These are phyloP conservation scores for Drosophila paulistorum DNA, from an alignment of 1,140 invertebrate genomes.

Conservation along the genomic window DNA sequence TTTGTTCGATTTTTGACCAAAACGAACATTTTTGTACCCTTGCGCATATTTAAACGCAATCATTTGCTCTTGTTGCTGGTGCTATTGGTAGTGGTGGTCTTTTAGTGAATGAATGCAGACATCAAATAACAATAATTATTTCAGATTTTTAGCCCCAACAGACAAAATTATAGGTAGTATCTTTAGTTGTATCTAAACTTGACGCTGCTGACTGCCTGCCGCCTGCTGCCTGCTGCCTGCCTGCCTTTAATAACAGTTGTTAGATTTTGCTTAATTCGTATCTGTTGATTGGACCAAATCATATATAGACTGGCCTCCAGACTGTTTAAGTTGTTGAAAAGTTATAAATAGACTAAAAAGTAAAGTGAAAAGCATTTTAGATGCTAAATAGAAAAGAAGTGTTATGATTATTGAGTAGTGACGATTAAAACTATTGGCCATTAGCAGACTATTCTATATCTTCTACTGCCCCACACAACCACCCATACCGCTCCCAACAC, in stretches of 20 bases:
- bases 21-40: slow-evolving; percentile 1
- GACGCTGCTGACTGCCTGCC: neutral
- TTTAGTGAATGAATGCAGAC: slow-evolving; percentile 78
- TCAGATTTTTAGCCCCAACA: slow-evolving; percentile 48
- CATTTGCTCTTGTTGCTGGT: slow-evolving; percentile 2
- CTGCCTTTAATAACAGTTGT: slow-evolving; percentile 57
- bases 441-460: too few relatives aligned
- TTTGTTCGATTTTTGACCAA: neutral
- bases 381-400: too few relatives aligned
- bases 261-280: slow-evolving; percentile 53
- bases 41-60: slow-evolving; percentile 17
- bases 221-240: slow-evolving; percentile 36
- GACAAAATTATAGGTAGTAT: slow-evolving; percentile 39
- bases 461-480: too few relatives aligned
- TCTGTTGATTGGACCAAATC: slow-evolving; percentile 32
- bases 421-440: too few relatives aligned
- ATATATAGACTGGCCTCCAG: slow-evolving; percentile 5
- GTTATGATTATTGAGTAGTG: too few relatives aligned
- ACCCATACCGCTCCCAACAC: neutral
- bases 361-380: neutral
- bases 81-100: neutral
- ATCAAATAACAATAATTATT: slow-evolving; percentile 79
- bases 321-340: neutral
- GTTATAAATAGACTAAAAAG: neutral
- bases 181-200: slow-evolving; percentile 5